Base-by-base conservation (phyloP, 2,797 vertebrate genomes). In the Arnoldichthys spilopterus region DNA sequence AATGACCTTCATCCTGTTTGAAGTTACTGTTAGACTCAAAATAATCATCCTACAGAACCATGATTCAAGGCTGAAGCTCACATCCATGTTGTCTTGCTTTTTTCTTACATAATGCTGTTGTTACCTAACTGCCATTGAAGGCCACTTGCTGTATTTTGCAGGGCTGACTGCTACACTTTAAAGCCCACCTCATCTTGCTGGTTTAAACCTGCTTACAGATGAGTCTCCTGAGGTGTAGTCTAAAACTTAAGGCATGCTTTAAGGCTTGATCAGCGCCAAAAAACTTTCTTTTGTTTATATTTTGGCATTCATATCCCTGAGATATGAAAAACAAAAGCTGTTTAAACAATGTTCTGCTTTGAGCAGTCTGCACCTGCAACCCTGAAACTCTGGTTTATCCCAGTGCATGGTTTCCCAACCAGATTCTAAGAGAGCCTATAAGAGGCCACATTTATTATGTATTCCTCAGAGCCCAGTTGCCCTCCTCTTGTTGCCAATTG, bases 51-150 rank as follows among this genome's bases (percentile, higher is more conserved):
- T 37, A 74, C 73, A 20, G 49, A 63, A 74, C 43, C 32, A 32
- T 28, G 47, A 28, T 49, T 74, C 45, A 62, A 74, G 63, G 43
- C 49, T 37, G 40, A 32, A 76, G 47, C 76, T 64, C 62, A 15
- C 20, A 11, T 67, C 45, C 64, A 26, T 15, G 22, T 81, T 59
- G 20, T 43, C 24, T 83, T 66, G 28, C 51, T 5, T 28, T 68
- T 56, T 47, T 6, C 20, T 66, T 76, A 54, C 37, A 2, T 58
- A 81, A 76, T 56, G 61, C 51, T 20, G 18, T 67, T 72, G n/a
- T 80, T 83, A 59, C 54, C 70, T 47, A 76, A 73, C 72, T 45
- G 45, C 16, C 12, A 8, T 49, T 71, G 9, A 67, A 49, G 47
- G 53, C 66, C 43, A 73, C 22, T 68, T n/a, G 72, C 43, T 54